These are phyloP conservation scores for Tenthredo livida DNA, from an alignment of 2,888 invertebrate species.

Conservation along the genomic window DNA sequence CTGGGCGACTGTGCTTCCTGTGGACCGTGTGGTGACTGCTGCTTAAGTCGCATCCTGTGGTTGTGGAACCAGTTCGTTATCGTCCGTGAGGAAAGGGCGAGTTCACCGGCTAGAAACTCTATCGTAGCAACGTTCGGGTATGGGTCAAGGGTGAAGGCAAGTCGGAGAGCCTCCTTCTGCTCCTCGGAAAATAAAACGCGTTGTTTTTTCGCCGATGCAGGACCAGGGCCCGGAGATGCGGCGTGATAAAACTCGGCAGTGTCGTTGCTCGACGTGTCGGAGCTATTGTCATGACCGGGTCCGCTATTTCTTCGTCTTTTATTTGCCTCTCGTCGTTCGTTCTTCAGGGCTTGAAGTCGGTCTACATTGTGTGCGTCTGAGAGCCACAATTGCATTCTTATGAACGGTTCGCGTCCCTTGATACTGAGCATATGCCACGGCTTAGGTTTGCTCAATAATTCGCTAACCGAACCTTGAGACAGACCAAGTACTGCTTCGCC, in stretches of 20 bases:
- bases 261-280: constrained; percentile 93
- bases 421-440: constrained; percentile 99
- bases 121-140: constrained; percentile 98
- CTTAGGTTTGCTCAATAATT: constrained; percentile 97
- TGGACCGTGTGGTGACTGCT: constrained; percentile 90
- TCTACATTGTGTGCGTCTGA: constrained; percentile 97
- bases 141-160: constrained; percentile 97
- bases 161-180: constrained; percentile 96
- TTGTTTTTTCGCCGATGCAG: constrained; percentile 95
- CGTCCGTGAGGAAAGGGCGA: constrained; percentile 95
- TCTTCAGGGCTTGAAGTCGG: constrained; percentile 93
- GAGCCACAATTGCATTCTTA: constrained; percentile 97
- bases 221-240: constrained; percentile 89
- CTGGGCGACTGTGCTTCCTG: constrained; percentile 87
- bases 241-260: constrained; percentile 94
- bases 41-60: constrained; percentile 98
- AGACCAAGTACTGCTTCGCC: constrained; percentile 98
- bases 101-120: constrained; percentile 95
- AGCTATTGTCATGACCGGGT: constrained; percentile 91
- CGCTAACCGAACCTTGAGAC: constrained; percentile 98
- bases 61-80: constrained; percentile 99
- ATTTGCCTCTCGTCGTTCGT: constrained; percentile 94
- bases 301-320: constrained; percentile 92
- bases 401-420: constrained; percentile 97
- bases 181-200: constrained; percentile 98